phyloP scores from a whole-genome alignment of 2,113 vertebrate species.

The Silurus meridionalis region DNA sequence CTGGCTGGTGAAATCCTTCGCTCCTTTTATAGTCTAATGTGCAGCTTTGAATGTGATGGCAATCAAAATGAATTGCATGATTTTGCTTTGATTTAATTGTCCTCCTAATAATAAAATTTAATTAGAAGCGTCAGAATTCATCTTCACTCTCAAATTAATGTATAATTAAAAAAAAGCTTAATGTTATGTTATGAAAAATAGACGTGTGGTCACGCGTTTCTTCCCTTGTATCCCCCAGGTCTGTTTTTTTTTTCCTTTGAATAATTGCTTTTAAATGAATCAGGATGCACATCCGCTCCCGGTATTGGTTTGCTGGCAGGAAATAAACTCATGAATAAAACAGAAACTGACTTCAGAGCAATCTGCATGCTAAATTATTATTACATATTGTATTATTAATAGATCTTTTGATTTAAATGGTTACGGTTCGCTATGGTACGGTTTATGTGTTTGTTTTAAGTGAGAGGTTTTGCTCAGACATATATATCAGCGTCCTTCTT shows the following conservation, averaged over 20 bases:
- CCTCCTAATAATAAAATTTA: conserved; percentile 10
- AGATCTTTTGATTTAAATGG: neutral
- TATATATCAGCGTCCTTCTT: conserved; percentile 7
- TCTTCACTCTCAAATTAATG: neutral
- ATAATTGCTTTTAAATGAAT: conserved; percentile 12
- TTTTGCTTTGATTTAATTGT: neutral
- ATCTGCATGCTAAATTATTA: neutral
- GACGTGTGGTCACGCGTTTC: conserved; percentile 5
- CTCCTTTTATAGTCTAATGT: neutral
- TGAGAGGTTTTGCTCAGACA: neutral
- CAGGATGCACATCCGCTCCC: neutral
- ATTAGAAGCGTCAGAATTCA: conserved; percentile 28
- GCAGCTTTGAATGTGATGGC: neutral
- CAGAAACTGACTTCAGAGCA: neutral
- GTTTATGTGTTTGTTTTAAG: neutral
- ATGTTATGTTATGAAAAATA: conserved; percentile 5
- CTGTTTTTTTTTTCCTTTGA: neutral
- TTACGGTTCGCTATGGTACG: too few relatives aligned
- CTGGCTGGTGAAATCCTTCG: neutral
- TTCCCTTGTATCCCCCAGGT: neutral
- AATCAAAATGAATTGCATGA: neutral
- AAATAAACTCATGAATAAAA: neutral
- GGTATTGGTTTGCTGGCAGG: neutral
- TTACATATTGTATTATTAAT: neutral
- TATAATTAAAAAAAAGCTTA: conserved; percentile 13